Evolutionary conservation across 2,888 invertebrate species (phyloP).

Genomic region (Pheosia tremula): DNA sequence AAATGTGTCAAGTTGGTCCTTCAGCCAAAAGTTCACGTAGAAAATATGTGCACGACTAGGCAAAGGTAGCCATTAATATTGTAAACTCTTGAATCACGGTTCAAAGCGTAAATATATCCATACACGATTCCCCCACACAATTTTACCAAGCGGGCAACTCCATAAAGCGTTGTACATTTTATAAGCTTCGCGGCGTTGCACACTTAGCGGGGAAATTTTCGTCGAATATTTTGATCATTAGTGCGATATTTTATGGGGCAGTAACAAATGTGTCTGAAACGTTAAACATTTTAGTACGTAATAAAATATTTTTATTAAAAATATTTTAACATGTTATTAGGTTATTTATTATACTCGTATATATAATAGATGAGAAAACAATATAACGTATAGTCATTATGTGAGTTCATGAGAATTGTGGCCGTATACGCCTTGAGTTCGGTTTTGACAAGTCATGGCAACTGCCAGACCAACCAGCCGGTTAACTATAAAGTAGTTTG

Average conservation of each 20-base stretch:
- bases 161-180: slow-evolving; percentile 57
- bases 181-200: slow-evolving; percentile 46
- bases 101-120: slow-evolving; percentile 58
- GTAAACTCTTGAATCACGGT: slow-evolving; percentile 45
- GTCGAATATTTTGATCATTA: slow-evolving; percentile 38
- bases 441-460: not conserved
- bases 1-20: not conserved
- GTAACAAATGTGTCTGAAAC: slow-evolving; percentile 12
- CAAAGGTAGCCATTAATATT: slow-evolving; percentile 49
- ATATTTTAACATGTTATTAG: too few relatives aligned
- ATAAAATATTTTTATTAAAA: not conserved
- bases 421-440: too few relatives aligned
- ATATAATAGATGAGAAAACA: too few relatives aligned
- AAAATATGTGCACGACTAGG: slow-evolving; percentile 41
- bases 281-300: not conserved
- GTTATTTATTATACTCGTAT: too few relatives aligned
- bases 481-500: slow-evolving; percentile 20
- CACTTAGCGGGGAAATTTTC: slow-evolving; percentile 42
- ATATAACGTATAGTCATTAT: too few relatives aligned
- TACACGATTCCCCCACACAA: slow-evolving; percentile 52
- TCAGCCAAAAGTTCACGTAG: not conserved
- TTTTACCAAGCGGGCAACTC: slow-evolving; percentile 54
- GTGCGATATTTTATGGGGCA: slow-evolving; percentile 28
- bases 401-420: too few relatives aligned
- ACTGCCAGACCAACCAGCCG: not conserved